Percentiles rank a stretch among this genome's conserved stretches.
Conservation (phyloP, 2,888 invertebrate genomes). For the Ditylenchus weischeri region DNA sequence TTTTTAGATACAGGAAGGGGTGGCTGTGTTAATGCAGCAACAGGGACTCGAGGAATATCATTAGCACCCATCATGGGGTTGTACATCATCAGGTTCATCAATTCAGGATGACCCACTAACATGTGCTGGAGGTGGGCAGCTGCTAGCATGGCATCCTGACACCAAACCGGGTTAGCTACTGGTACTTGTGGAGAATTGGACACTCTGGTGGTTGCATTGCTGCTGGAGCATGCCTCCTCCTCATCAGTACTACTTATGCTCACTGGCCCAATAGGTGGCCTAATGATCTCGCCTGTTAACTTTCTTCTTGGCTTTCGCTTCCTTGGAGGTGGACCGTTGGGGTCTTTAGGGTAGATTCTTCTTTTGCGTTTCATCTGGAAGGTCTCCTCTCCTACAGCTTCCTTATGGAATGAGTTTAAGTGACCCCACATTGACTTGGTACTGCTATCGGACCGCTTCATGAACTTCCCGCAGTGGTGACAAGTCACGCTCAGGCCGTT, state of each 20-base stretch:
- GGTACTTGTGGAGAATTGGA: no score
- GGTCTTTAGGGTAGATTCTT: constrained; percentile 14
- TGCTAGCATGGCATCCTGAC: neutral
- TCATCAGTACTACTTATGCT: neutral
- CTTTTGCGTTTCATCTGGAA: constrained; percentile 39
- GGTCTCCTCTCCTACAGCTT: constrained; percentile 39
- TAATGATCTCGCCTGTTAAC: neutral
- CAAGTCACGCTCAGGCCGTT: constrained; percentile 42
- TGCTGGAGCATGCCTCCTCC: neutral
- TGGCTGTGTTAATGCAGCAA: no score
- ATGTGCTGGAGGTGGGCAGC: no score
- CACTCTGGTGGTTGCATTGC: neutral
- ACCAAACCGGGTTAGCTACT: neutral
- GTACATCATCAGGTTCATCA: no score
- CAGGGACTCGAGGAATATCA: no score
- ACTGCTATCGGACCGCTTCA: constrained; percentile 45
- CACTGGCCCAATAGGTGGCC: neutral
- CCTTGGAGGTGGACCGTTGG: constrained; percentile 14
- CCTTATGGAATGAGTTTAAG: constrained; percentile 48
- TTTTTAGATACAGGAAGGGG: no score
- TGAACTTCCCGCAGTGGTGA: constrained; percentile 45
- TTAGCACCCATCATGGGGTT: no score
- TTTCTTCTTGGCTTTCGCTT: constrained; percentile 7
- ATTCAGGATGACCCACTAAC: no score
- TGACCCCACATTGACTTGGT: constrained; percentile 54